phyloP scores from a whole-genome alignment of 2,797 vertebrate species.

The Epinephelus coioides region DNA sequence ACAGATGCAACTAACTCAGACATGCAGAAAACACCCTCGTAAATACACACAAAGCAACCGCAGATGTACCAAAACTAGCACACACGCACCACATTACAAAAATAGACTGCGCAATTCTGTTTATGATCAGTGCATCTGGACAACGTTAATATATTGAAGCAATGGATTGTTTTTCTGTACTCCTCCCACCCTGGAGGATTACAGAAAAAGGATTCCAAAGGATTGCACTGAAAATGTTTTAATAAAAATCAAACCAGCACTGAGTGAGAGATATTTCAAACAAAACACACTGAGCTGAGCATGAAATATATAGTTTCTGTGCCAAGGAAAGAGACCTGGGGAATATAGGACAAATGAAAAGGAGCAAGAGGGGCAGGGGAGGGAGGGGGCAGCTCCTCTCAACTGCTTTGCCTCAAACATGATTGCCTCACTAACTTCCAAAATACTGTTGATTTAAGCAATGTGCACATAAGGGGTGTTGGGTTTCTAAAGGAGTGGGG shows the following conservation, averaged over 20 bases:
- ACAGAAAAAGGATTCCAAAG: constrained; percentile 67
- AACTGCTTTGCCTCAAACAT: constrained; percentile 73
- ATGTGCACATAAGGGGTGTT: constrained; percentile 70
- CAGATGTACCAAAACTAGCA: constrained; percentile 47
- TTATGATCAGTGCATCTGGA: constrained; percentile 72
- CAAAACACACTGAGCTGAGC: constrained; percentile 67
- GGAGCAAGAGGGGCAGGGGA: constrained; percentile 23
- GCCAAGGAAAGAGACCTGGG: constrained; percentile 67
- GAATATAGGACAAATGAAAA: constrained; percentile 74
- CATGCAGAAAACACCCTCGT: constrained; percentile 48
- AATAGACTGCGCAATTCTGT: constrained; percentile 63
- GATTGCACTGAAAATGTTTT: constrained; percentile 74
- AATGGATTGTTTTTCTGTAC: constrained; percentile 66
- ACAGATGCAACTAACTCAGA: constrained; percentile 37
- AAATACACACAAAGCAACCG: constrained; percentile 49
- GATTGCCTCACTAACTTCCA: constrained; percentile 80
- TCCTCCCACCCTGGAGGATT: constrained; percentile 61
- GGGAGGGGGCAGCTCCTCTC: constrained; percentile 39
- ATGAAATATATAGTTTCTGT: constrained; percentile 68
- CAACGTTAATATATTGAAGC: constrained; percentile 69
- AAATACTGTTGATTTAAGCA: constrained; percentile 83
- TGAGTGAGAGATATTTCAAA: constrained; percentile 71
- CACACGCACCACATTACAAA: constrained; percentile 49
- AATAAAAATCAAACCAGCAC: constrained; percentile 72
- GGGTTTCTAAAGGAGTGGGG: constrained; percentile 66